Evolutionary conservation across 2,113 vertebrate species (phyloP).

Genomic region (Oreochromis spilurus): DNA sequence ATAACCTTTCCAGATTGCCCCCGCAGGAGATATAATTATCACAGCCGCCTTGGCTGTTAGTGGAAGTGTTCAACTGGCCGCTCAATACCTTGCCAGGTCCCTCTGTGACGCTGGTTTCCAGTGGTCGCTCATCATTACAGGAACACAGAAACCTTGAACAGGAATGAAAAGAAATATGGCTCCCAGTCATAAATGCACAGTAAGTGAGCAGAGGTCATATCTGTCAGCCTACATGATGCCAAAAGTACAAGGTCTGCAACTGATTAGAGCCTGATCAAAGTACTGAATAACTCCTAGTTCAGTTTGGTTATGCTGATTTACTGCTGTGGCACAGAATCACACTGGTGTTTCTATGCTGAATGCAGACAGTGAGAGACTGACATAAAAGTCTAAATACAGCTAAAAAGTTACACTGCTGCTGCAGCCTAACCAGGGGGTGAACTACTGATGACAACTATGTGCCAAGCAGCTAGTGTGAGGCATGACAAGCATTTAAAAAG

Average conservation of each 20-base stretch:
- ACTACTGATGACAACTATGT: neutral
- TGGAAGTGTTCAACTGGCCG: constrained; percentile 29
- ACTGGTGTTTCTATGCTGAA: neutral
- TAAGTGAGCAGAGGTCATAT: neutral
- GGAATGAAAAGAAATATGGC: neutral
- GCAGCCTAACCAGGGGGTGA: neutral
- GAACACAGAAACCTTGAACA: constrained; percentile 14
- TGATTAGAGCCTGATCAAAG: constrained; percentile 1
- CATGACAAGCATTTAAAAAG: neutral
- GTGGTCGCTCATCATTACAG: constrained; percentile 9
- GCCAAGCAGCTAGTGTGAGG: neutral
- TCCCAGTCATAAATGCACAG: neutral
- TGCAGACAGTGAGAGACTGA: neutral
- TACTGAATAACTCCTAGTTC: neutral
- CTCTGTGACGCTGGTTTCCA: constrained; percentile 21
- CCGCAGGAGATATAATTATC: constrained; percentile 54
- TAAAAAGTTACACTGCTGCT: neutral
- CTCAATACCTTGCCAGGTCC: constrained; percentile 30
- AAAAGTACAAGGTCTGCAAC: neutral
- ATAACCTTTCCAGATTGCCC: constrained; percentile 59
- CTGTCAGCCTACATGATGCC: neutral
- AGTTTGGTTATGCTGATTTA: neutral
- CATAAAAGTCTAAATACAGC: neutral
- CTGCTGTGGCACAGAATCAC: neutral
- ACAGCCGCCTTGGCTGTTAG: constrained; percentile 31